phyloP scores from a whole-genome alignment of 2,113 vertebrate genomes.

The Peromyscus maniculatus region DNA sequence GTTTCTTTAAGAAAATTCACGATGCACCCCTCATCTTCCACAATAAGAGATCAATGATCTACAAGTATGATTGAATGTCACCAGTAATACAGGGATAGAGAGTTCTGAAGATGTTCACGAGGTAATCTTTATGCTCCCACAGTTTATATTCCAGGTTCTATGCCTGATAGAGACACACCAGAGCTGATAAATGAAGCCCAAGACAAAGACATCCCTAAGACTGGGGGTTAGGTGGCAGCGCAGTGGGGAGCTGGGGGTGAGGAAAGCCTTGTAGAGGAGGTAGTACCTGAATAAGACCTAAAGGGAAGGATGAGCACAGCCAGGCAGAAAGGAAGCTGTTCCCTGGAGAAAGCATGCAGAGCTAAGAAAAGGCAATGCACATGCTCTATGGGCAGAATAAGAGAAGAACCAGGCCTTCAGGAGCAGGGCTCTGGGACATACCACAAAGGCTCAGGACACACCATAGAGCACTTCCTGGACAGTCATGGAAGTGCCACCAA shows the following conservation, averaged over 20 bases:
- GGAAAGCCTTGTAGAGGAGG: neutral
- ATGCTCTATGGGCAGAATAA: neutral
- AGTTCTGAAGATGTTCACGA: neutral
- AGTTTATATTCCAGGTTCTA: neutral
- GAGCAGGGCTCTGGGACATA: too few relatives aligned
- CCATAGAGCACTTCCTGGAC: neutral
- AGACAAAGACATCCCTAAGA: neutral
- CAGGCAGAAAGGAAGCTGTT: neutral
- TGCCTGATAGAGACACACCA: neutral
- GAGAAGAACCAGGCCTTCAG: too few relatives aligned
- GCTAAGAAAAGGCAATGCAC: neutral
- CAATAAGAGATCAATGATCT: neutral
- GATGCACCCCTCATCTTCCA: neutral
- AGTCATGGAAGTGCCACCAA: neutral
- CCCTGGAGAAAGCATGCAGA: neutral
- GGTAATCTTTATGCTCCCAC: neutral
- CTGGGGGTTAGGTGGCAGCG: neutral
- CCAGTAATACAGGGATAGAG: neutral
- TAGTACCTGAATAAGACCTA: neutral
- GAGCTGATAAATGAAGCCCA: neutral
- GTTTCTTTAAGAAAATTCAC: conserved; percentile 27
- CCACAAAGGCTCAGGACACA: too few relatives aligned
- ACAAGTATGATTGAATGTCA: neutral
- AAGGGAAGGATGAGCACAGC: neutral
- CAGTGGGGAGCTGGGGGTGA: neutral